Evolutionary conservation across 2,797 vertebrate genomes (phyloP).

Genomic region (Channa striata): DNA sequence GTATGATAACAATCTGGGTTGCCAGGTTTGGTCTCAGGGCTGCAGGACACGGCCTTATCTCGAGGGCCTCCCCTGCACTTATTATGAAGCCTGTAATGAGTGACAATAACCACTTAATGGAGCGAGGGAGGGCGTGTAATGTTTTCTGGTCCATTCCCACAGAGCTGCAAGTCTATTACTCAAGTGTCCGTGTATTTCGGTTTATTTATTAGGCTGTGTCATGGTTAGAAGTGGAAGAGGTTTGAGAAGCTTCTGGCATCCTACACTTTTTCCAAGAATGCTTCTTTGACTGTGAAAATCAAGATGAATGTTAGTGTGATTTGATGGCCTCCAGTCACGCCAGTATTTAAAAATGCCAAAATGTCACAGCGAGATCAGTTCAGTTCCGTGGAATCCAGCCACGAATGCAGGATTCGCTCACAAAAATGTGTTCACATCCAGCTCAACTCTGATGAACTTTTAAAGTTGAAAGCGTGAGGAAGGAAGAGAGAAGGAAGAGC

Average conservation of each 20-base stretch:
- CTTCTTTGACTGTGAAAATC: neutral
- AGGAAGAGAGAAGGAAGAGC: neutral
- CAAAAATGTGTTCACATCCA: neutral
- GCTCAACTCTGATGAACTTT: neutral
- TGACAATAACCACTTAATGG: slow-evolving; percentile 77
- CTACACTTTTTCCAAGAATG: neutral
- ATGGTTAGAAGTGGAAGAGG: neutral
- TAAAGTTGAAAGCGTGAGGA: too few relatives aligned
- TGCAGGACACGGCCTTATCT: slow-evolving; percentile 75
- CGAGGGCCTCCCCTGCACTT: slow-evolving; percentile 64
- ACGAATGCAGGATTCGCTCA: too few relatives aligned
- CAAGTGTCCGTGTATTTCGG: slow-evolving; percentile 12
- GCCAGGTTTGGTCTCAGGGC: slow-evolving; percentile 71
- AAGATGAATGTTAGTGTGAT: neutral
- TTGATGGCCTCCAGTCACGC: neutral
- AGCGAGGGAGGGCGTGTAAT: slow-evolving; percentile 31
- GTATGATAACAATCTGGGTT: slow-evolving; percentile 74
- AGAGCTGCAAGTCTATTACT: slow-evolving; percentile 41
- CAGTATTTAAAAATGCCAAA: neutral
- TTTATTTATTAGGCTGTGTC: slow-evolving; percentile 15
- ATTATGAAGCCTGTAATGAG: slow-evolving; percentile 83
- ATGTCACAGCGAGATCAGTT: neutral
- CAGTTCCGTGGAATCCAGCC: neutral
- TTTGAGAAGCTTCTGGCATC: neutral
- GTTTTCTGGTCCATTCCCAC: slow-evolving; percentile 61